Evolutionary conservation across 2,888 invertebrate genomes (phyloP), one percentile per base, ranked within the genome.

Genomic region (Eupithecia insigniata): DNA sequence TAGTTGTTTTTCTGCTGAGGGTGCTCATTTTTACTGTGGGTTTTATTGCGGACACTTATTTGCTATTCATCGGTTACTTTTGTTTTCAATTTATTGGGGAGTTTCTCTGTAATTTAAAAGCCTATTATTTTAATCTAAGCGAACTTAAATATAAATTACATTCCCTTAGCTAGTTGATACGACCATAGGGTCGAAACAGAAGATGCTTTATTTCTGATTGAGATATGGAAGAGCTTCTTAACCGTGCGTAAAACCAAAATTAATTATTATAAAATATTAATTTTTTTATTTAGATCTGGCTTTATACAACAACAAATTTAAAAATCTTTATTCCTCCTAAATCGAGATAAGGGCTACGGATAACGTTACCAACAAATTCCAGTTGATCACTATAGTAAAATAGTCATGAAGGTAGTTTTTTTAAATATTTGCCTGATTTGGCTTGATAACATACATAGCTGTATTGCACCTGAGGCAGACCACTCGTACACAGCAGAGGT

Each of bases 391-490:
- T 84, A 82, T 83, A 84, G 84, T 87, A 84, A 87, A 87, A 89
- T 88, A 89, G 86, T 83, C 87, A 85, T 84, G 85, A 84, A 90
- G 89, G 85, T 90, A 88, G 84, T 87, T 88, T 84, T 85, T 84
- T 84, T 83, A 82, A 84, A 87, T 90, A 88, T 30, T 60, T 30
- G n/a, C n/a, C 34, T 16, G 36, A 14, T 90, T 88, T 84, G 80
- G 85, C 85, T 84, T 88, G 88, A 89, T 88, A 89, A 89, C 88
- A 88, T 89, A 89, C 88, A 88, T 89, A 88, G 82, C 83, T 87
- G 85, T 77, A 88, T 87, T 87, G 85, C 92, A 92, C 92, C 92
- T 93, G 93, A 85, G 88, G 82, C 89, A 34, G 36, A 18, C n/a
- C 30, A 60, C 28, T 58, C 7, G 32, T 32, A 18, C 32, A 22